Base-by-base conservation (phyloP, 2,888 invertebrate genomes). In the Tachystola acroxantha region DNA sequence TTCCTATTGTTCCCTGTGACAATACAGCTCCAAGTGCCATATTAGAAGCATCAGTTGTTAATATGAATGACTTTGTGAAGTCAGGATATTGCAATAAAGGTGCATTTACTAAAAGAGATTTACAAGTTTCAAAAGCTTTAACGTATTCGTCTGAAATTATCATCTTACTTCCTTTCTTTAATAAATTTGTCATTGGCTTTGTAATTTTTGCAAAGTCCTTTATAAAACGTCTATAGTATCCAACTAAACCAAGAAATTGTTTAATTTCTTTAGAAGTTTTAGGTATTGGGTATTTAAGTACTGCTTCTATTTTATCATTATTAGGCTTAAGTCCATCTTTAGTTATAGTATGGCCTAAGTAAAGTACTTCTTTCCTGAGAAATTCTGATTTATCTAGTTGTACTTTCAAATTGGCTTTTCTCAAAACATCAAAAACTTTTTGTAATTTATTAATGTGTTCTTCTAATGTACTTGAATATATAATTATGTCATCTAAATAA, bases 221-320 rank as follows among this genome's bases (percentile, higher is more conserved):
- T 3, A 69, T 63, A 38, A 64, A 68, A 34, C 52, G 48, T 7
- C 62, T 12, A 25, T 66, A 64, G 35, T 64, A 65, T 5, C 61
- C 57, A 1, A 48, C 32, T 26, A 67, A 27, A 6, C 63, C 64
- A 9, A 63, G 29, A 35, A 65, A 70, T 14, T 32, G 11, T 45
- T 46, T 42, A 5, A 50, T 41, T 22, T 39, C 33, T 32, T 20
- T 36, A n/a, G 10, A 2, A 7, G n/a, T 37, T 32, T 29, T 32
- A 4, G 50, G 50, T 10, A n/a, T 14, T 3, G 20, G 20, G 4
- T 20, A 20, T 20, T 20, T 20, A 7, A 20, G 39, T 7, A 46
- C 32, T 2, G 26, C 27, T 20, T 34, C 20, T 3, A 48, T 33
- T 41, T 48, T 44, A 9, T 40, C 28, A 6, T 37, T 32, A 27